Conservation (phyloP, 2,888 invertebrate genomes). For the Ornithoptera alexandrae region DNA sequence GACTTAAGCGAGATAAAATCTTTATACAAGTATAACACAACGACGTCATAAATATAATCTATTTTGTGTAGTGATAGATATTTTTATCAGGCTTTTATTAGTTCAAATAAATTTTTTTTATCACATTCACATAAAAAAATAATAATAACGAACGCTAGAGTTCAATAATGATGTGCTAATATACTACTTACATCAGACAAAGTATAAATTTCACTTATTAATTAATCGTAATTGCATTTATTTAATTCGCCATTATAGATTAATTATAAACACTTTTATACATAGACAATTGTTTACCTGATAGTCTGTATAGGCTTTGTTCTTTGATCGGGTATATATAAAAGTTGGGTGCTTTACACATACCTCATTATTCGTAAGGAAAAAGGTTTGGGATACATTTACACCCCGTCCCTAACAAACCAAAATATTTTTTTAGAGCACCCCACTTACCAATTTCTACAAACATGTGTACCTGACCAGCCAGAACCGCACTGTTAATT, state of each 20-base stretch:
- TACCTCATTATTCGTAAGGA: conserved; percentile 10
- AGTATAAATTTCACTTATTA: background rate
- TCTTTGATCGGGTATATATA: background rate
- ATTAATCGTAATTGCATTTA: background rate
- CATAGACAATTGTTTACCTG: background rate
- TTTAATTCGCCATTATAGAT: background rate
- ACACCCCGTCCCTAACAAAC: conserved; percentile 5
- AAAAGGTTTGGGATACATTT: conserved; percentile 6
- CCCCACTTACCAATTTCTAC: conserved; percentile 11
- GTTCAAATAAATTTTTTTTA: too few species aligned
- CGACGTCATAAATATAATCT: background rate
- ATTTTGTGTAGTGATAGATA: background rate
- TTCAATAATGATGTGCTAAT: too few species aligned
- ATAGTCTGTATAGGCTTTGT: background rate
- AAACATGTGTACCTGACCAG: conserved; percentile 17
- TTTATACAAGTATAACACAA: background rate
- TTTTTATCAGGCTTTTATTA: too few species aligned
- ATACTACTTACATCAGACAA: background rate
- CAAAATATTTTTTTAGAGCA: conserved; percentile 16
- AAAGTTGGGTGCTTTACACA: background rate
- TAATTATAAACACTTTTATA: background rate
- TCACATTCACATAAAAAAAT: too few species aligned
- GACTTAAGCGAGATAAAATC: background rate
- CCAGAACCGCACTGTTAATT: conserved; percentile 6
- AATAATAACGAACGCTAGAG: too few species aligned